Evolutionary conservation across 2,888 invertebrate species (phyloP), one percentile per base, ranked within the genome.

Genomic region (Tetheella fluctuosa): DNA sequence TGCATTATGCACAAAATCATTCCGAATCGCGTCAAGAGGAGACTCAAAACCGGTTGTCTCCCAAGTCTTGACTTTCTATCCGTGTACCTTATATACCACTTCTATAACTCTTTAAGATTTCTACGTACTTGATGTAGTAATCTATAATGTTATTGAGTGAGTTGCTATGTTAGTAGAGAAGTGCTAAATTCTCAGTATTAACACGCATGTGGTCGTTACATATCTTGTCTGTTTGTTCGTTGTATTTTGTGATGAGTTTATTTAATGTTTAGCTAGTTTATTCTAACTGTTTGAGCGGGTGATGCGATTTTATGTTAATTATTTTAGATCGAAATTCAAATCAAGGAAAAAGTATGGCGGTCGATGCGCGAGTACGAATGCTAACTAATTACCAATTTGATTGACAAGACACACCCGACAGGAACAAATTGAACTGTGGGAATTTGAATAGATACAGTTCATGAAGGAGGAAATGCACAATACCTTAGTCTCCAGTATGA

Each of bases 141-240:
- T 48, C 17, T 48, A 48, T 48, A 48, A 15, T 48, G 20, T 48
- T 48, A 48, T 20, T 20, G 17, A n/a, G 48, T 48, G 48, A 48
- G 48, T 39, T 39, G 39, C n/a, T 39, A 39, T 39, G n/a, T 37
- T 37, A 15, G 37, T 42, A 42, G 17, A n/a, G 20, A 48, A 48
- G 48, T 48, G 48, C 20, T 20, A 48, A 48, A 48, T 48, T 48
- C 20, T 48, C 48, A 20, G 48, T 48, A 48, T 48, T 48, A 48
- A 20, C 48, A 48, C 48, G 10, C 48, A 48, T 48, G n/a, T 48
- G 42, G 42, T 5, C n/a, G 42, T 15, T 48, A 48, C 15, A 39
- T 48, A 20, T 48, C 3, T 20, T 10, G 20, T 48, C 8, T 20
- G 48, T 48, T 20, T 48, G 48, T 48, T 20, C 48, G n/a, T 48